Conservation (phyloP, 2,888 invertebrate genomes). For the Nasonia oneida region DNA sequence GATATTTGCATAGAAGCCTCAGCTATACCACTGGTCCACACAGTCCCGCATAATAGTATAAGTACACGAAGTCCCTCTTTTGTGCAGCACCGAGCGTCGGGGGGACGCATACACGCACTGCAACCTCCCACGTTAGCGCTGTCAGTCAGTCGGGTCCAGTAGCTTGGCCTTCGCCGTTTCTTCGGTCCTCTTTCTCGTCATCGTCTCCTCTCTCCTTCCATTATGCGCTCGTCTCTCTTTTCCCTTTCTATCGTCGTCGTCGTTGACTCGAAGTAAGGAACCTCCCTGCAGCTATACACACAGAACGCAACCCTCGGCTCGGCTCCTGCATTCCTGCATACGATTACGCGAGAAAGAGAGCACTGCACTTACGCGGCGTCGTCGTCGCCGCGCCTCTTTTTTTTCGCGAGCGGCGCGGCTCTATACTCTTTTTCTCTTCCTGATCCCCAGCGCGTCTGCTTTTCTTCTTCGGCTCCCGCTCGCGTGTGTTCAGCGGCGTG, state of each 20-base stretch:
- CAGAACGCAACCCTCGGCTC: constrained; percentile 64
- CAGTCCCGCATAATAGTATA: neutral
- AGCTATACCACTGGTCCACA: neutral
- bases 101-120: constrained; percentile 57
- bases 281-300: constrained; percentile 71
- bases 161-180: constrained; percentile 60
- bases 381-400: constrained; percentile 14
- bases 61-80: constrained; percentile 60
- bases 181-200: constrained; percentile 11
- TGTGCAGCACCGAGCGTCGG: constrained; percentile 65
- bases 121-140: constrained; percentile 77
- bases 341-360: constrained; percentile 70
- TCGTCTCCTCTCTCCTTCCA: constrained; percentile 60
- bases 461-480: constrained; percentile 32
- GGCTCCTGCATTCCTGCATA: constrained; percentile 77
- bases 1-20: constrained; percentile 58
- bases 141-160: constrained; percentile 72
- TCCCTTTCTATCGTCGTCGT: constrained; percentile 36
- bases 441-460: constrained; percentile 28
- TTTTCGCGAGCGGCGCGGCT: constrained; percentile 8
- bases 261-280: constrained; percentile 61
- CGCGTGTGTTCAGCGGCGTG: neutral
- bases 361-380: constrained; percentile 72
- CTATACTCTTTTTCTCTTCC: neutral
- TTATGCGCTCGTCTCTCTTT: constrained; percentile 61